Conservation (phyloP, 2,888 invertebrate genomes). For the Unio delphinus region DNA sequence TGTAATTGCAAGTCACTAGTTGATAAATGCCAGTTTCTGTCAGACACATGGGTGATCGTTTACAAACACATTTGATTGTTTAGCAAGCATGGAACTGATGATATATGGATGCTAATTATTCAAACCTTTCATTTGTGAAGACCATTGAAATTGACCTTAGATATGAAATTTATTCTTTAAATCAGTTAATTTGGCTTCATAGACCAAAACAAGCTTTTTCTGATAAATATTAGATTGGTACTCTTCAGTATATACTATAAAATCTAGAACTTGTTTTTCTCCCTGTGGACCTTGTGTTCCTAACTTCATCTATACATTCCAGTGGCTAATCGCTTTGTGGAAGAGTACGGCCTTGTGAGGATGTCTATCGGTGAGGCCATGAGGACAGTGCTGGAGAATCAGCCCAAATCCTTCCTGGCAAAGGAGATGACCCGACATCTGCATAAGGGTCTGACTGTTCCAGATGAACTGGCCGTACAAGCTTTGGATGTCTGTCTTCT, state of each 20-base stretch:
- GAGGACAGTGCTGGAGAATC: constrained; percentile 59
- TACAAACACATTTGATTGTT: too few relatives aligned
- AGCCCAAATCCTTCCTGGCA: constrained; percentile 64
- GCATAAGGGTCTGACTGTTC: constrained; percentile 61
- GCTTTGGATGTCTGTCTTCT: constrained; percentile 67
- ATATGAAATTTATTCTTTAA: too few relatives aligned
- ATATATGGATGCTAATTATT: too few relatives aligned
- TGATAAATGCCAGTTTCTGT: background rate
- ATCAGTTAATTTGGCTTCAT: too few relatives aligned
- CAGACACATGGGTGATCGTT: too few relatives aligned
- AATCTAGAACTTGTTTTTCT: too few relatives aligned
- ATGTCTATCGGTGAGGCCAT: constrained; percentile 70
- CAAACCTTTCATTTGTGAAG: too few relatives aligned
- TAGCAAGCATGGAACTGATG: too few relatives aligned
- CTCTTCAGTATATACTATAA: too few relatives aligned
- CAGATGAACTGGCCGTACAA: constrained; percentile 69
- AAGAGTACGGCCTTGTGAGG: constrained; percentile 68
- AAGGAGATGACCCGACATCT: constrained; percentile 60
- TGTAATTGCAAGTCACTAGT: background rate
- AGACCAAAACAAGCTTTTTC: too few relatives aligned
- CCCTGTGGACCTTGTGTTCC: background rate
- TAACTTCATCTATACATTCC: constrained; percentile 2
- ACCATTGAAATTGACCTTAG: too few relatives aligned
- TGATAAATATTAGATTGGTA: too few relatives aligned
- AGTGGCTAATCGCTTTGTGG: constrained; percentile 70